Evolutionary conservation across 2,888 invertebrate genomes (phyloP).

Genomic region (Pegoplata infirma): DNA sequence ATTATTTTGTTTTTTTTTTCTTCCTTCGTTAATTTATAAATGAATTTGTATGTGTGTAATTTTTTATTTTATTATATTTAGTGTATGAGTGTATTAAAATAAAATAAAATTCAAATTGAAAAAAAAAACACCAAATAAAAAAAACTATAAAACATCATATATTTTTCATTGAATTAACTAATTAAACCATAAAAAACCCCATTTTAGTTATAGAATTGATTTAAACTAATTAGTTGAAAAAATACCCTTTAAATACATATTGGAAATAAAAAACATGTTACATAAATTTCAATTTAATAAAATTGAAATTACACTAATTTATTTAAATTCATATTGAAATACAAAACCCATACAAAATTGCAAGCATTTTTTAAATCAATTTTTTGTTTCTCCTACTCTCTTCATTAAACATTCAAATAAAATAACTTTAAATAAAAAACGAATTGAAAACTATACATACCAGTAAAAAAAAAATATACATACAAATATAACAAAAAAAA

Average conservation of each 20-base stretch:
- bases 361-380: background rate
- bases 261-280: background rate
- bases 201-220: constrained; percentile 4
- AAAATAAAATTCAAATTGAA: constrained; percentile 48
- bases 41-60: constrained; percentile 52
- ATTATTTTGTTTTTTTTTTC: constrained; percentile 10
- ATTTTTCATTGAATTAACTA: background rate
- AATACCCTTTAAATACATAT: background rate
- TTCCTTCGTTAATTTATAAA: constrained; percentile 55
- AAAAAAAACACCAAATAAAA: constrained; percentile 24
- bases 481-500: constrained; percentile 8
- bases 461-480: constrained; percentile 4
- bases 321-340: background rate
- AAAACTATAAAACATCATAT: constrained; percentile 1
- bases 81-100: constrained; percentile 49
- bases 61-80: constrained; percentile 48
- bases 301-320: background rate
- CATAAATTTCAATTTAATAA: background rate
- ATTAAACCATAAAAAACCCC: background rate
- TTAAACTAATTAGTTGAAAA: constrained; percentile 9
- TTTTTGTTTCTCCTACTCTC: background rate
- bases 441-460: background rate
- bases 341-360: background rate
- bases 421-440: background rate
- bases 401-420: background rate